Base-by-base conservation (phyloP, 2,797 vertebrate species). In the Darevskia mixta region DNA sequence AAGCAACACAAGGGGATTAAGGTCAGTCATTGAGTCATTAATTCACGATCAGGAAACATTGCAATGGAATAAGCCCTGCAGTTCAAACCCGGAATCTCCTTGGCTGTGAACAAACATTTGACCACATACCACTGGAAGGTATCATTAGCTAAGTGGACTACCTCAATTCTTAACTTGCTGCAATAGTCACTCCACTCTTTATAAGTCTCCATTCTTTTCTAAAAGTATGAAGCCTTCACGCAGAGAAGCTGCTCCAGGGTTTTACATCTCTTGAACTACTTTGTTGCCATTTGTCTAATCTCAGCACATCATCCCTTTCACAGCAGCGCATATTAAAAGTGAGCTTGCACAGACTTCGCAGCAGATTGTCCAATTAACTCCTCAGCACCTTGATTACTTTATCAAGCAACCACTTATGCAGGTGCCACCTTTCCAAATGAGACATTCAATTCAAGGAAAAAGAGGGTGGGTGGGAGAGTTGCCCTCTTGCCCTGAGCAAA, bases 201-300 rank as follows among this genome's bases (percentile, higher is more conserved):
- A 5, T 8, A 32, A 38, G 67, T 86, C 66, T 58, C 25, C 8
- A 79, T 79, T 67, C 77, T 17, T 10, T 66, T 83, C 43, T 75
- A 81, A 81, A 89, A 55, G 35, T 29, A 67, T 55, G 8, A 32
- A 76, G 29, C n/a, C 27, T 69, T 80, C 71, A 17, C 35, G 5
- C 27, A 43, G 49, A 8, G 80, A 85, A 80, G 11, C n/a, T 81
- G 17, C 43, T 81, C 69, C 4, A 43, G 41, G 49, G 20, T 66
- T 85, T 67, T 43, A 41, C 2, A 67, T 29, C 76, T n/a, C 61
- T 79, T 89, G 78, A 83, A 79, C 89, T 91, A 90, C 85, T 90
- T 92, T 88, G 78, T 90, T 90, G 88, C 64, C 18, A 35, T 90
- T 93, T 87, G 67, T 84, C 67, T 79, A 83, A 87, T 91, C 85